Evolutionary conservation across 2,113 vertebrate species (phyloP), one percentile per base, ranked within the genome.

Genomic region (Amazona vittata): DNA sequence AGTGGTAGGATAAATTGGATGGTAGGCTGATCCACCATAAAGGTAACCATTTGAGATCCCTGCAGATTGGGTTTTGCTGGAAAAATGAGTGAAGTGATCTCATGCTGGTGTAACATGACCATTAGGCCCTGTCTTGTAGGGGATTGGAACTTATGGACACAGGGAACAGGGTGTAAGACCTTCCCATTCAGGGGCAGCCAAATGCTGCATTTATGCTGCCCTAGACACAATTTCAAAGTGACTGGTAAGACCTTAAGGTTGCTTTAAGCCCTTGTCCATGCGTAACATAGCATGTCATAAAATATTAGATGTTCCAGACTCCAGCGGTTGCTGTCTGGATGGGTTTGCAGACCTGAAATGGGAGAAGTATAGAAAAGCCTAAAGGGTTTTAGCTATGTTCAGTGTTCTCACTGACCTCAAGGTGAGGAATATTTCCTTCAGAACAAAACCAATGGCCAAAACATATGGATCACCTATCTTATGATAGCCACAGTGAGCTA

Each of bases 91-190:
- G 18, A 13, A 44, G 21, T 53, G 25, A 62, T 25, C 10, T 63
- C 28, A 6, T 19, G 18, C 19, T 85, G 46, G 20, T 57, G 21
- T 52, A 74, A 37, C 26, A 21, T 22, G 21, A 53, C 11, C 28
- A 11, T 63, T 49, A 33, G 20, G 22, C 31, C 10, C 39, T 25
- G 15, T 11, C 5, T 49, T 37, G 28, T 10, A 35, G 17, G 9
- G 5, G 2, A 31, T 16, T 70, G 41, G 28, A 73, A n/a, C 5
- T 81, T 47, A 22, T 0, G 8, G 29, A 53, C 12, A 17, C 0
- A 0, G 19, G 57, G 57, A 90, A 62, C 0, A 6, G 7, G 3
- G 2, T 44, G 15, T 6, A 10, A 75, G 24, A 62, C 28, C 31
- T 22, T 37, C 31, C 28, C 20, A 2, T 49, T 73, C 57, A 49